phyloP scores from a whole-genome alignment of 2,113 vertebrate genomes.

The Solea solea region DNA sequence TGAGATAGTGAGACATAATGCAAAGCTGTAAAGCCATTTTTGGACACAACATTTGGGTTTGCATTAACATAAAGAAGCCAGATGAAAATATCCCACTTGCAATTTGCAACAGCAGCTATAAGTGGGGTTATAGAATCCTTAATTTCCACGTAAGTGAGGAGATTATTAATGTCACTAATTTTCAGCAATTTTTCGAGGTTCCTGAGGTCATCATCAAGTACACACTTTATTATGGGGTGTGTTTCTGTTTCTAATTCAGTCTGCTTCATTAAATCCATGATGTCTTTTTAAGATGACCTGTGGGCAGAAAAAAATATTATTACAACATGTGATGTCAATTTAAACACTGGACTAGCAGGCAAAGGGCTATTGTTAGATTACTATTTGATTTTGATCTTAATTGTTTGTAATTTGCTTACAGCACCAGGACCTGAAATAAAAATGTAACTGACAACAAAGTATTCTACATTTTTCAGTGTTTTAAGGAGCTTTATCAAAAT shows the following conservation, averaged over 20 bases:
- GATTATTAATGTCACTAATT: slow-evolving; percentile 14
- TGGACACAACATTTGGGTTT: slow-evolving; percentile 18
- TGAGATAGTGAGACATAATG: slow-evolving; percentile 37
- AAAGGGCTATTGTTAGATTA: not conserved
- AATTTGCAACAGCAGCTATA: slow-evolving; percentile 57
- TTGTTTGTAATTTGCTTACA: too few relatives aligned
- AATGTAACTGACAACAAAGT: too few relatives aligned
- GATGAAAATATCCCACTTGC: slow-evolving; percentile 2
- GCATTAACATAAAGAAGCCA: slow-evolving; percentile 23
- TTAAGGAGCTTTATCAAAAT: too few relatives aligned
- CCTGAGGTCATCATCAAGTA: slow-evolving; percentile 19
- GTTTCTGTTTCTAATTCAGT: not conserved
- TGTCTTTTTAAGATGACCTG: slow-evolving; percentile 24
- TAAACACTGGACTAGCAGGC: not conserved
- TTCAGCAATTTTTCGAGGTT: slow-evolving; percentile 16
- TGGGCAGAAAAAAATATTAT: slow-evolving; percentile 1
- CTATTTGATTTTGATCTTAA: not conserved
- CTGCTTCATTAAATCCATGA: not conserved
- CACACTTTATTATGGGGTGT: slow-evolving; percentile 50
- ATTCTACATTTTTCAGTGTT: too few relatives aligned
- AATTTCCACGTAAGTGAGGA: not conserved
- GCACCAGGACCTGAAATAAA: too few relatives aligned
- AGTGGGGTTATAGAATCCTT: slow-evolving; percentile 43
- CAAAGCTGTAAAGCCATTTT: not conserved
- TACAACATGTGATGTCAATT: not conserved